A percentile compares a stretch with the other conserved stretches of the same genome.
Evolutionary conservation across 2,113 vertebrate species (phyloP).

Genomic region (Tachysurus vachellii): DNA sequence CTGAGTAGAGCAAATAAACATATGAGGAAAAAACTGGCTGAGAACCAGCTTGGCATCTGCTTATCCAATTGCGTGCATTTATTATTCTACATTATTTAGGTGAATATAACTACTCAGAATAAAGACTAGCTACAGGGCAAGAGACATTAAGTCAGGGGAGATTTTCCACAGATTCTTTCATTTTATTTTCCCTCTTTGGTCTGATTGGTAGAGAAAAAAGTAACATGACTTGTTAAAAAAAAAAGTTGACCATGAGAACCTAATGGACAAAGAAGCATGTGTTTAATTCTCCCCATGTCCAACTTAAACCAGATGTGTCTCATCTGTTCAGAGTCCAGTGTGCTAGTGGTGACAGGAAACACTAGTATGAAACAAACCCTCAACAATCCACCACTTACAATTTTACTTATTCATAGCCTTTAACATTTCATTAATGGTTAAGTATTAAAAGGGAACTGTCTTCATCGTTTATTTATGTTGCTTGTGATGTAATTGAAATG

Average conservation of each 20-base stretch:
- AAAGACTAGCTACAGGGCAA: not conserved
- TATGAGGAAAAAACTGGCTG: not conserved
- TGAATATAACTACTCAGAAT: not conserved
- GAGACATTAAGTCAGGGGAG: not conserved
- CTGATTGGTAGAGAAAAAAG: not conserved
- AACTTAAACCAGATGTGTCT: slow-evolving; percentile 18
- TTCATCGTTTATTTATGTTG: not conserved
- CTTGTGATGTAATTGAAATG: not conserved
- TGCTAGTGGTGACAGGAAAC: not conserved
- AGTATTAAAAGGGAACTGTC: slow-evolving; percentile 1
- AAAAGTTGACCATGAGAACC: not conserved
- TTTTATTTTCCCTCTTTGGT: not conserved
- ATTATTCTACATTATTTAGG: not conserved
- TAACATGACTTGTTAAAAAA: not conserved
- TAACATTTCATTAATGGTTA: slow-evolving; percentile 2
- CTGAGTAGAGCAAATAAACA: not conserved
- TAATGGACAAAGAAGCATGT: not conserved
- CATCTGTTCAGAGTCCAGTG: not conserved
- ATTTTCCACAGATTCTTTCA: not conserved
- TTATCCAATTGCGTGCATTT: not conserved
- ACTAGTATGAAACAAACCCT: not conserved
- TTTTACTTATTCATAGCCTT: not conserved
- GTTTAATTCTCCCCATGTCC: not conserved
- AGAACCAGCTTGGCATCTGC: not conserved
- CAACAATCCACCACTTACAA: not conserved